Evolutionary conservation across 2,113 vertebrate genomes (phyloP).

Genomic region (Mesitornis unicolor): DNA sequence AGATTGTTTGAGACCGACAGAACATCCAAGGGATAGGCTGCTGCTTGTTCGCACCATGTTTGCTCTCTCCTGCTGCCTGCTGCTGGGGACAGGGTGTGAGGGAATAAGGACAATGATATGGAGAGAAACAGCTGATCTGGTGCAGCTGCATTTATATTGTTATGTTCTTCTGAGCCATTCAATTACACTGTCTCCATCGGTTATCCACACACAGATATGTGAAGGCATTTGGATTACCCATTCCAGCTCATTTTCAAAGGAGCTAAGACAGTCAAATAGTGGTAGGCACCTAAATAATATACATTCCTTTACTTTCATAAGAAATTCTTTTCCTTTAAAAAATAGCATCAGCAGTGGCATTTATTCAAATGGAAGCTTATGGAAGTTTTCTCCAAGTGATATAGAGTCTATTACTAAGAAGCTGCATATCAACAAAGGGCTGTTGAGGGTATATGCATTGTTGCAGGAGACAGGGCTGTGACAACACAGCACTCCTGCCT

Average conservation of each 20-base stretch:
- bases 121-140: background rate
- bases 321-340: background rate
- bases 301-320: background rate
- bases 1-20: background rate
- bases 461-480: background rate
- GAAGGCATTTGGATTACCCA: background rate
- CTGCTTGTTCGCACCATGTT: fast-evolving
- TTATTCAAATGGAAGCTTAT: background rate
- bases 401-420: background rate
- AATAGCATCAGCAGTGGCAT: background rate
- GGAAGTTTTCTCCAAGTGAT: background rate
- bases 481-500: background rate
- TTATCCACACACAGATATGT: background rate
- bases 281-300: background rate
- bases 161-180: background rate
- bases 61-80: background rate
- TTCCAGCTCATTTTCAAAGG: background rate
- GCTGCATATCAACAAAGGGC: background rate
- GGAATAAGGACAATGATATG: background rate
- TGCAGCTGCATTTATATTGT: background rate
- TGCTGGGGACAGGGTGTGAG: background rate
- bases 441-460: background rate
- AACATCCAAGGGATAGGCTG: background rate
- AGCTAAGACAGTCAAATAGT: background rate
- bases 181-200: background rate